phyloP scores from a whole-genome alignment of 2,888 invertebrate genomes.

The Acanthosepion esculentum region DNA sequence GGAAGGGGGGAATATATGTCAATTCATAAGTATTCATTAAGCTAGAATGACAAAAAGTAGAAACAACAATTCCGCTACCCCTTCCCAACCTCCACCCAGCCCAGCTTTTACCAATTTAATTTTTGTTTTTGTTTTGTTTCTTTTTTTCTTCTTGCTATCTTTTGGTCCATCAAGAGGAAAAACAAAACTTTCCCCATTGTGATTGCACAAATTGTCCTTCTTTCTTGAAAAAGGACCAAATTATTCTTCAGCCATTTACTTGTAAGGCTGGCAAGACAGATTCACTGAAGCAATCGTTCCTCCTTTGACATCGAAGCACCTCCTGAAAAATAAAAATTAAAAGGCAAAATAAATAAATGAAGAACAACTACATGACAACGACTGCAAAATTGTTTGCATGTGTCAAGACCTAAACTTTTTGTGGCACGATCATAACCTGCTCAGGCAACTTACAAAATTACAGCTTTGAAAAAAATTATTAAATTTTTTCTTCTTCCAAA shows the following conservation, averaged over 20 bases:
- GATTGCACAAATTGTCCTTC: neutral
- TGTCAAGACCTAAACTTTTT: slow-evolving; percentile 33
- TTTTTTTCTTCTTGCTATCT: neutral
- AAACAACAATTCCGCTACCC: neutral
- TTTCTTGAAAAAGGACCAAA: neutral
- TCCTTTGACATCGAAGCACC: neutral
- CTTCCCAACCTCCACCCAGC: neutral
- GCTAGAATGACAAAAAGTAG: slow-evolving; percentile 23
- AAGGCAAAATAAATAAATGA: neutral
- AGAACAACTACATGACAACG: neutral
- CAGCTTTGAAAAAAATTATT: slow-evolving; percentile 11
- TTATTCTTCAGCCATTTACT: neutral
- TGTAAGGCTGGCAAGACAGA: neutral
- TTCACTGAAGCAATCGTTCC: slow-evolving; percentile 22
- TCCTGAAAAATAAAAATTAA: neutral
- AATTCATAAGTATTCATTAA: slow-evolving; percentile 33
- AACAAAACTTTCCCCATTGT: neutral
- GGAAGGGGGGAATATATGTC: neutral
- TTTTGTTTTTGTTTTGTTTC: neutral
- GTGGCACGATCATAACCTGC: neutral
- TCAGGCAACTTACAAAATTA: slow-evolving; percentile 22
- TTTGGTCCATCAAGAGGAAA: slow-evolving; percentile 18
- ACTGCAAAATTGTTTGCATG: neutral
- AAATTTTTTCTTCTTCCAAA: neutral
- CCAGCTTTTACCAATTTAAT: neutral